Conservation (phyloP, 2,888 invertebrate genomes). For the Meloe dianella region DNA sequence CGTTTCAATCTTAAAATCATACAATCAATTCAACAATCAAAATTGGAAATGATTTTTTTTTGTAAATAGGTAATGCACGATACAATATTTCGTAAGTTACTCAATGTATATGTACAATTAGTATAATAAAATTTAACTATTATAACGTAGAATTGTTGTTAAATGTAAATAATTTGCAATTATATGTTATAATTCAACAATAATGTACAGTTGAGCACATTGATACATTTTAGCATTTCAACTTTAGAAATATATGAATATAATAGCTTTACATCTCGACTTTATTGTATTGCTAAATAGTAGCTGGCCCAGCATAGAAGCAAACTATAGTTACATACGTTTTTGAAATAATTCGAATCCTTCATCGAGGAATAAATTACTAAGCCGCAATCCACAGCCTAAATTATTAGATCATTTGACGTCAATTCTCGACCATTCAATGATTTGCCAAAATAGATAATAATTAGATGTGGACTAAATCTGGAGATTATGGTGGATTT, state of each 20-base stretch:
- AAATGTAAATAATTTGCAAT: constrained; percentile 53
- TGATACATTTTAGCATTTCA: constrained; percentile 56
- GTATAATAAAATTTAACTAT: constrained; percentile 36
- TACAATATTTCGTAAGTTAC: constrained; percentile 15
- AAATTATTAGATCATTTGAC: too few species aligned
- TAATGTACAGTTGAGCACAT: constrained; percentile 57
- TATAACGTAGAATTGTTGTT: constrained; percentile 52
- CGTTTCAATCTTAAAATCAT: constrained; percentile 13
- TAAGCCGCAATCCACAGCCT: too few species aligned
- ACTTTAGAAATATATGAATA: constrained; percentile 55
- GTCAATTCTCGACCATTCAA: too few species aligned
- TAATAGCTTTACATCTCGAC: constrained; percentile 43
- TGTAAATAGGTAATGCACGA: constrained; percentile 18
- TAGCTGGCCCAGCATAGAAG: too few species aligned
- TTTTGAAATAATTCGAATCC: too few species aligned
- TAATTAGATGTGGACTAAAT: too few species aligned
- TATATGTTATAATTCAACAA: constrained; percentile 51
- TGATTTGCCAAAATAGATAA: too few species aligned
- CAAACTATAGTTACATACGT: too few species aligned
- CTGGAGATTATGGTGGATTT: too few species aligned
- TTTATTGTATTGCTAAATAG: neutral
- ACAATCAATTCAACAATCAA: constrained; percentile 29
- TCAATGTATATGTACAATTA: constrained; percentile 53
- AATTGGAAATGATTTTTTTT: constrained; percentile 13
- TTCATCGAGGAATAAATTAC: too few species aligned